These are phyloP conservation scores for Yponomeuta sedellus DNA, from an alignment of 2,888 invertebrate genomes.

Conservation along the genomic window DNA sequence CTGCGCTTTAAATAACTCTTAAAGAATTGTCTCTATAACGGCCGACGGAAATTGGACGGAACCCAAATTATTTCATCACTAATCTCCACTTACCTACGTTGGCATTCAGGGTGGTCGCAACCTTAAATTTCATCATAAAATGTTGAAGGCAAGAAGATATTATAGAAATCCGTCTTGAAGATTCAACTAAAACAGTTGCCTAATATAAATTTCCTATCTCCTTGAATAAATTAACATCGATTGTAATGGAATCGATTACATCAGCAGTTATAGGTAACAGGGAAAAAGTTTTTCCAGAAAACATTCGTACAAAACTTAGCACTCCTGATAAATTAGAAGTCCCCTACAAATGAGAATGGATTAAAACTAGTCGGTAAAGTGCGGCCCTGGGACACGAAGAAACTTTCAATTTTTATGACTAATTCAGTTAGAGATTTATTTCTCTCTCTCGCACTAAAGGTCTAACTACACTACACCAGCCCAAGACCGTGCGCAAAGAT, in stretches of 20 bases:
- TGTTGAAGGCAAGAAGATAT: neutral
- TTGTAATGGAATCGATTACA: slow-evolving; percentile 49
- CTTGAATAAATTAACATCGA: neutral
- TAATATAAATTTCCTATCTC: neutral
- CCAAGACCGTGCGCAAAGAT: too few relatives aligned
- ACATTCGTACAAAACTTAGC: slow-evolving; percentile 64
- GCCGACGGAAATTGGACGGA: slow-evolving; percentile 8
- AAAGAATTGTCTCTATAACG: slow-evolving; percentile 10
- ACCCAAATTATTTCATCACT: slow-evolving; percentile 9
- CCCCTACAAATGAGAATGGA: slow-evolving; percentile 69
- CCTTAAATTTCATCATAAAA: neutral
- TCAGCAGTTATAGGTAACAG: slow-evolving; percentile 45
- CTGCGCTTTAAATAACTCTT: neutral
- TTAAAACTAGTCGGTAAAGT: slow-evolving; percentile 69
- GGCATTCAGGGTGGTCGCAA: neutral
- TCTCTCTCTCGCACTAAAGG: slow-evolving; percentile 39
- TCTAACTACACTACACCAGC: too few relatives aligned
- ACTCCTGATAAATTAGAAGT: slow-evolving; percentile 74
- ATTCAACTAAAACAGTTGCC: too few relatives aligned
- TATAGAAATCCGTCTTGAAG: too few relatives aligned
- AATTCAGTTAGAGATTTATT: slow-evolving; percentile 72
- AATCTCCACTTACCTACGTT: slow-evolving; percentile 8
- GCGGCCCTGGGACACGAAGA: slow-evolving; percentile 53
- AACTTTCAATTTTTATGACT: slow-evolving; percentile 76
- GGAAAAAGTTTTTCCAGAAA: slow-evolving; percentile 54